Conservation (phyloP, 2,888 invertebrate species). For the Cantharis rufa region DNA sequence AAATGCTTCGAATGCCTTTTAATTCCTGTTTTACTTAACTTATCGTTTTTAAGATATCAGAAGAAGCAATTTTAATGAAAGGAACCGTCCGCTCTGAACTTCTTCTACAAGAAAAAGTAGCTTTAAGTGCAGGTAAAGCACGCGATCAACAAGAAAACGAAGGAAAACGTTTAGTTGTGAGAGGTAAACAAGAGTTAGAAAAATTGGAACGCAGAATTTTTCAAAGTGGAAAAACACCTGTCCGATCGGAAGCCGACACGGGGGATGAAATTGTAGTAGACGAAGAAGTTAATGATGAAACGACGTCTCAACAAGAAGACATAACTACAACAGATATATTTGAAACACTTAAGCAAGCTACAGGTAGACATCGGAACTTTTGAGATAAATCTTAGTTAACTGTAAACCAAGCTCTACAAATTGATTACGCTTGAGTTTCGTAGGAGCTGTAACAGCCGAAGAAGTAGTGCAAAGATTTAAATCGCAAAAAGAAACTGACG, state of each 20-base stretch:
- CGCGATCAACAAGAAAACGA: constrained; percentile 67
- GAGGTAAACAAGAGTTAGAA: constrained; percentile 73
- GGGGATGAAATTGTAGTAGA: constrained; percentile 39
- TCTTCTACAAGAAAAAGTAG: constrained; percentile 70
- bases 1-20: neutral
- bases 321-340: constrained; percentile 66
- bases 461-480: constrained; percentile 76
- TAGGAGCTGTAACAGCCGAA: constrained; percentile 73
- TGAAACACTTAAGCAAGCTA: constrained; percentile 75
- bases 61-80: constrained; percentile 74
- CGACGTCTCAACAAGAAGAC: constrained; percentile 48
- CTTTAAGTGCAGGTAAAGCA: constrained; percentile 67
- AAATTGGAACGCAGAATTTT: constrained; percentile 78
- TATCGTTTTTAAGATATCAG: constrained; percentile 64
- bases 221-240: constrained; percentile 59
- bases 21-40: neutral
- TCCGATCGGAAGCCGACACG: constrained; percentile 48
- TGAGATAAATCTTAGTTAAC: neutral
- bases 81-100: constrained; percentile 71
- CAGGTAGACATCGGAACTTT: constrained; percentile 58
- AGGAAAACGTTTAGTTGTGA: constrained; percentile 72
- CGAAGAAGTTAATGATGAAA: constrained; percentile 3
- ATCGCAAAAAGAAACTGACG: constrained; percentile 73
- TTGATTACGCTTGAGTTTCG: constrained; percentile 7
- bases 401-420: neutral